Percentiles rank a stretch among this genome's conserved stretches.
Evolutionary conservation across 2,113 vertebrate species (phyloP).

Genomic region (Protobothrops mucrosquamatus): DNA sequence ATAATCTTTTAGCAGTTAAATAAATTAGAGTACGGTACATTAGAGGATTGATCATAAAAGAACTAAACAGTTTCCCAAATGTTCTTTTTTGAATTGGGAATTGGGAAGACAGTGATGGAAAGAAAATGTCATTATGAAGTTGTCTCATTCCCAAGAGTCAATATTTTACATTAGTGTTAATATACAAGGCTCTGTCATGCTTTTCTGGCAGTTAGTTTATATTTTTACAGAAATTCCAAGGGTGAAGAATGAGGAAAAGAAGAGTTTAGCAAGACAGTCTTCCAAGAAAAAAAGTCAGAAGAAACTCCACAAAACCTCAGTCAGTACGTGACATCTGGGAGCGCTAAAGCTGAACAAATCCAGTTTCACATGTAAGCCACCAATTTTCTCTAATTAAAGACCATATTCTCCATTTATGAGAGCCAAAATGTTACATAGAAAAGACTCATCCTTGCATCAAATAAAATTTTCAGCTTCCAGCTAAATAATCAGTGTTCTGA

Average conservation of each 20-base stretch:
- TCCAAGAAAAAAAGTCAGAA: slow-evolving; percentile 50
- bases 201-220: slow-evolving; percentile 28
- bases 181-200: slow-evolving; percentile 19
- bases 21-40: slow-evolving; percentile 18
- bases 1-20: neutral
- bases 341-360: slow-evolving; percentile 28
- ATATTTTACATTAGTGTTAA: neutral
- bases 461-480: neutral
- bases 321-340: slow-evolving; percentile 46
- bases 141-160: neutral
- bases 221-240: slow-evolving; percentile 41
- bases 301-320: slow-evolving; percentile 32
- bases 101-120: neutral
- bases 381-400: slow-evolving; percentile 30
- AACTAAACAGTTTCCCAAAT: slow-evolving; percentile 42
- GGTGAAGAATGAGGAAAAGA: slow-evolving; percentile 51
- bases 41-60: slow-evolving; percentile 5
- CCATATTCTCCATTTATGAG: neutral
- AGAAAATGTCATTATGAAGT: slow-evolving; percentile 13
- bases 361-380: slow-evolving; percentile 33
- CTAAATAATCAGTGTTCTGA: neutral
- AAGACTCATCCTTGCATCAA: slow-evolving; percentile 18
- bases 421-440: slow-evolving; percentile 17
- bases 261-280: slow-evolving; percentile 22
- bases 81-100: slow-evolving; percentile 33